phyloP scores from a whole-genome alignment of 2,797 vertebrate genomes.

The Rhabdophis nuchalis region DNA sequence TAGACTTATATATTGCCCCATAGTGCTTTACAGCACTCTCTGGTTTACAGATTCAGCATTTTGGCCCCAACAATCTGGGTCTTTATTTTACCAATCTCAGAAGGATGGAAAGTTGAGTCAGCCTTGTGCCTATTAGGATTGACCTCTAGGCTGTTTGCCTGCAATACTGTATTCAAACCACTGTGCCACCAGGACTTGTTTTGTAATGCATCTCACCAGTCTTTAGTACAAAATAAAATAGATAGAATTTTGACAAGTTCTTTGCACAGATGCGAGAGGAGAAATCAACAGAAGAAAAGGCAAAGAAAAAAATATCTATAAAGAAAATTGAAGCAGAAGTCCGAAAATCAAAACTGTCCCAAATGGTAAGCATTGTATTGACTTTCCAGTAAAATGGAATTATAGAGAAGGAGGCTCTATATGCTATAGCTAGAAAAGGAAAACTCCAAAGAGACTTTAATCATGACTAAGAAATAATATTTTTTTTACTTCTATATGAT shows the following conservation, averaged over 20 bases:
- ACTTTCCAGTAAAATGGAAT: neutral
- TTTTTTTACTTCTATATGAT: neutral
- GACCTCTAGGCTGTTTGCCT: neutral
- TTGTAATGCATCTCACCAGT: neutral
- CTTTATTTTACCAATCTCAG: neutral
- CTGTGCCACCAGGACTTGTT: neutral
- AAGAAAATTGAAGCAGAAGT: constrained; percentile 75
- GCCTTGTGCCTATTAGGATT: neutral
- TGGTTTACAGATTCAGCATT: neutral
- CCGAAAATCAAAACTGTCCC: constrained; percentile 50
- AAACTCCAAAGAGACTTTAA: neutral
- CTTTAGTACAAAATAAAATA: neutral
- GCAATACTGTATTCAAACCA: neutral
- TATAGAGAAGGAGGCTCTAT: neutral
- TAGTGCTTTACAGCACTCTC: neutral
- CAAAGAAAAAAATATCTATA: constrained; percentile 41
- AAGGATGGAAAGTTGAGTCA: neutral
- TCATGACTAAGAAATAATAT: neutral
- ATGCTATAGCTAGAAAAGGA: neutral
- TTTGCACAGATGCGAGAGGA: constrained; percentile 61
- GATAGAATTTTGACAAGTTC: neutral
- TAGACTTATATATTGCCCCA: neutral
- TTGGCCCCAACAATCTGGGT: neutral
- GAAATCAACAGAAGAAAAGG: constrained; percentile 42
- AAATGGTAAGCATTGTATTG: constrained; percentile 45